phyloP scores from a whole-genome alignment of 1,140 invertebrate genomes.

The Drosophila busckii region DNA sequence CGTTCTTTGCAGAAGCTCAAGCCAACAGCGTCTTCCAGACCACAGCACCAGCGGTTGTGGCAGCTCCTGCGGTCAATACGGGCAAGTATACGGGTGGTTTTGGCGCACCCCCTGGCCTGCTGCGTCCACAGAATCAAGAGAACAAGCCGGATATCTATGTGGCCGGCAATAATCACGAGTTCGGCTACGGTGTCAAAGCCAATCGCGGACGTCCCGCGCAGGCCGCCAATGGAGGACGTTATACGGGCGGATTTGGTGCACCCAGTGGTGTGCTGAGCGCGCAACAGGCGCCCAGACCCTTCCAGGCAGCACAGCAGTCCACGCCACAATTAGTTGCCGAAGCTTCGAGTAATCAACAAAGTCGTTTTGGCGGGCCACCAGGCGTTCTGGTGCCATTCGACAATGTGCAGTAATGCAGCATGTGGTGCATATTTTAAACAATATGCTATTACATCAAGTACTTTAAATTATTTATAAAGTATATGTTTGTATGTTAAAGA shows the following conservation, averaged over 20 bases:
- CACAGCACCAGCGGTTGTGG: background rate
- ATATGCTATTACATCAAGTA: constrained; percentile 20
- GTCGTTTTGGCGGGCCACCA: constrained; percentile 71
- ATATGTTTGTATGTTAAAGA: constrained; percentile 56
- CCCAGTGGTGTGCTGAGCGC: constrained; percentile 46
- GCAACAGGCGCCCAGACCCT: constrained; percentile 46
- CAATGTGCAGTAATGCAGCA: constrained; percentile 55
- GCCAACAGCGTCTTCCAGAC: background rate
- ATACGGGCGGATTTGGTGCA: constrained; percentile 53
- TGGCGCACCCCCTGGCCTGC: constrained; percentile 60
- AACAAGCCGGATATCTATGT: constrained; percentile 50
- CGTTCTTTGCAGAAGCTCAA: background rate
- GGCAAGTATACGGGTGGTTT: constrained; percentile 66
- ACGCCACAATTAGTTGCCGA: background rate
- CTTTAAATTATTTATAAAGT: constrained; percentile 75
- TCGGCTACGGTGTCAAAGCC: constrained; percentile 19
- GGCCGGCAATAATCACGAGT: constrained; percentile 47
- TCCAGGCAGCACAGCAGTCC: constrained; percentile 33
- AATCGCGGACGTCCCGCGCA: constrained; percentile 27
- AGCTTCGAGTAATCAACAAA: constrained; percentile 31
- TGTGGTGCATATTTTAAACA: background rate
- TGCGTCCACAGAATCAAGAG: constrained; percentile 32
- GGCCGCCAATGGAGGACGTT: constrained; percentile 39
- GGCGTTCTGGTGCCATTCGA: constrained; percentile 70
- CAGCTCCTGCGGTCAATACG: constrained; percentile 19